These are phyloP conservation scores for Thaleichthys pacificus DNA, from an alignment of 2,797 vertebrate species.

Conservation along the genomic window DNA sequence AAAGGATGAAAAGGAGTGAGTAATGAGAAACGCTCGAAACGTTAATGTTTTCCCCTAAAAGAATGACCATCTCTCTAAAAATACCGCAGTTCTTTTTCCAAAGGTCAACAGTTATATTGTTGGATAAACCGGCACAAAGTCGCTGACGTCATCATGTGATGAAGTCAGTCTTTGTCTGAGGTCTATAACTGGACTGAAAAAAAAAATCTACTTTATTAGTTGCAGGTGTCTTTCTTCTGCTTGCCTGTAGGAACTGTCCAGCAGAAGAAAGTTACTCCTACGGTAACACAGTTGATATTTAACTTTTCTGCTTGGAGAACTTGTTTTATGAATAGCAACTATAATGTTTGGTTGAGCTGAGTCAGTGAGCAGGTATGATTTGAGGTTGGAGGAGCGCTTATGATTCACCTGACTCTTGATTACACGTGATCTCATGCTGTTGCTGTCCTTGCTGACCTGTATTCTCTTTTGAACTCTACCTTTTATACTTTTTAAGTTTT, in stretches of 20 bases:
- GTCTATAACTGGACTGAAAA: slow-evolving; percentile 34
- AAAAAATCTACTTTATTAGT: slow-evolving; percentile 45
- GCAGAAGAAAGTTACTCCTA: slow-evolving; percentile 25
- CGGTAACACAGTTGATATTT: slow-evolving; percentile 16
- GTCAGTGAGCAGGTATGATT: slow-evolving; percentile 33
- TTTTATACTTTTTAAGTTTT: too few relatives aligned
- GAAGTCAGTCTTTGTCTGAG: slow-evolving; percentile 41
- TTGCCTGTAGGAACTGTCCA: neutral
- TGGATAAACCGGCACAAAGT: slow-evolving; percentile 27
- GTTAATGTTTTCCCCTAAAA: neutral
- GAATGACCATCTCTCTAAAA: slow-evolving; percentile 36
- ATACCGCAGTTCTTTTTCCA: slow-evolving; percentile 27
- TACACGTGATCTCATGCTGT: too few relatives aligned
- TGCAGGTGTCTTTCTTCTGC: slow-evolving; percentile 51
- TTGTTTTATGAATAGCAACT: slow-evolving; percentile 27
- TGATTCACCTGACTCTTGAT: slow-evolving; percentile 7
- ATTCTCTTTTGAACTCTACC: too few relatives aligned
- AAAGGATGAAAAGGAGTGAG: too few relatives aligned
- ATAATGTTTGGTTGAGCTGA: slow-evolving; percentile 32
- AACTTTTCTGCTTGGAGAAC: neutral
- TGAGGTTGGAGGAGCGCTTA: slow-evolving; percentile 25
- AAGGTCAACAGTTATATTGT: slow-evolving; percentile 40
- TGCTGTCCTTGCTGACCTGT: too few relatives aligned
- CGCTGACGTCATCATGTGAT: slow-evolving; percentile 33
- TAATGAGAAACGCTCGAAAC: neutral